Base-by-base conservation (phyloP, 2,888 invertebrate genomes). In the Oasisia sp. region DNA sequence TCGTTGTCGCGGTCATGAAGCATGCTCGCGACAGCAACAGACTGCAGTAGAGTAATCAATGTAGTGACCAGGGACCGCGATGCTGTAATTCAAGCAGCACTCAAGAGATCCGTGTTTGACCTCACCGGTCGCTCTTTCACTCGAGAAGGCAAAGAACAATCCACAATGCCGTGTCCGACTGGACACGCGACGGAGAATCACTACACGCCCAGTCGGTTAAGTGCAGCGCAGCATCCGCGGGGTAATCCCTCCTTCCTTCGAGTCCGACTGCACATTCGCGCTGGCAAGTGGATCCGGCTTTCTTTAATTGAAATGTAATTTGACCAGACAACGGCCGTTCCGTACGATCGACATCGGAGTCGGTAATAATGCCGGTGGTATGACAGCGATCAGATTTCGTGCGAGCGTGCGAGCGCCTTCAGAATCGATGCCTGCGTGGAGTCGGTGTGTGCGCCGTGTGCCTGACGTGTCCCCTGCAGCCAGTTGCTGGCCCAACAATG, bases 291-390 rank as follows among this genome's bases (percentile, higher is more conserved):
- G 74, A 74, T 74, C 74, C 27, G 74, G 74, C 74, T 74, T 27
- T 74, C 74, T 74, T 74, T 74, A 74, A 74, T 74, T 74, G 74
- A 74, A 74, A 74, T 74, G 74, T 74, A 74, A 74, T 74, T 74
- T 1, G 74, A 74, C 74, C 74, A 74, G 74, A 74, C 74, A 74
- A 74, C 74, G 27, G 74, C 14, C 19, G 74, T 74, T 19, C 27
- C 74, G 74, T 74, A 74, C 27, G 74, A 27, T 7, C 74, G n/a
- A 74, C 74, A 74, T 19, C 74, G 74, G 74, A n/a, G 14, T 74
- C 74, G 74, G 27, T 74, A 74, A 74, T 74, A 74, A 74, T 27
- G 19, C 74, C 14, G 27, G 27, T 74, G 7, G 74, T 74, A 74
- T 74, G 74, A 74, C 74, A 74, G 74, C 74, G 27, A 74, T 74